A percentile compares a stretch with the other conserved stretches of the same genome.
These are phyloP conservation scores for Eremophila alpestris DNA, from an alignment of 2,797 vertebrate species.

Conservation along the genomic window DNA sequence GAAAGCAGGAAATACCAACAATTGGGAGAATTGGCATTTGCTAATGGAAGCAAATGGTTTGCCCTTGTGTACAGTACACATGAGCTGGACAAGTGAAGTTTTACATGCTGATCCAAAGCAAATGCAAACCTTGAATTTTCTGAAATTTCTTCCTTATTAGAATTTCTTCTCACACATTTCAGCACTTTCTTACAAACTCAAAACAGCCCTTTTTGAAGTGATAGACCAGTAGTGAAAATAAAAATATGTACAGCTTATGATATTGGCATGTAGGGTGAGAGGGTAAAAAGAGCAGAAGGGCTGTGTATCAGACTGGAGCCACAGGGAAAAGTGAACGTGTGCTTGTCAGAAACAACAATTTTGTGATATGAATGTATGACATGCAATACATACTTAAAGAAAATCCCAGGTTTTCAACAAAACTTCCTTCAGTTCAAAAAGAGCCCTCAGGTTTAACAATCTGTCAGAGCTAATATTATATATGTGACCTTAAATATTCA, in stretches of 20 bases:
- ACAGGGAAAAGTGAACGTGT: neutral
- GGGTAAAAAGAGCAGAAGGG: neutral
- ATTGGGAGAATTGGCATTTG: neutral
- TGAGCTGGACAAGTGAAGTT: neutral
- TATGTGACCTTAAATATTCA: conserved; percentile 40
- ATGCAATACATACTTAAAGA: neutral
- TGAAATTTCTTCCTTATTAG: neutral
- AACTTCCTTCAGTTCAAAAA: neutral
- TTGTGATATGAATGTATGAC: neutral
- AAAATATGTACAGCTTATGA: neutral
- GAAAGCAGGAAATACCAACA: neutral
- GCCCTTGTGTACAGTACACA: neutral
- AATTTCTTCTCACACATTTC: neutral
- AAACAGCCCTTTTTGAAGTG: neutral
- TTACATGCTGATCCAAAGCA: neutral
- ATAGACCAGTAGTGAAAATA: neutral
- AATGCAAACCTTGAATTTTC: neutral
- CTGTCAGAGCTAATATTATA: neutral
- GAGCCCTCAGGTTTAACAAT: neutral
- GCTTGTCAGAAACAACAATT: neutral
- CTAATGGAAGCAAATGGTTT: neutral
- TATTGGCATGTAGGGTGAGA: neutral
- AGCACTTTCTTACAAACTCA: neutral
- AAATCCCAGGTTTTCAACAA: neutral
- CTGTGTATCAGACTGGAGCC: neutral